Base-by-base conservation (phyloP, 1,140 invertebrate genomes). In the Zaprionus tsacasi region DNA sequence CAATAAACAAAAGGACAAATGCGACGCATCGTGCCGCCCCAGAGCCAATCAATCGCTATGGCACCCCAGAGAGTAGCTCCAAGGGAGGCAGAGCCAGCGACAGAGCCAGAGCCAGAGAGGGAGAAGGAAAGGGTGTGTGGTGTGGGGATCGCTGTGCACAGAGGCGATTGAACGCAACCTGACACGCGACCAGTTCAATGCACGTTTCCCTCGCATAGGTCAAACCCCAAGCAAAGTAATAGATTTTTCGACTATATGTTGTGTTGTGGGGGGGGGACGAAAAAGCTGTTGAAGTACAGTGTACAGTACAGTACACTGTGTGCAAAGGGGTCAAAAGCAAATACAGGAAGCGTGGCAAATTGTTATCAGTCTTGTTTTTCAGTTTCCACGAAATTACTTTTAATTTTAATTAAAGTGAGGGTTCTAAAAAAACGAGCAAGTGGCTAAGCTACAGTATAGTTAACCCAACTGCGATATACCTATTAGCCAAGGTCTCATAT, bases 1-100 rank as follows among this genome's bases (percentile, higher is more conserved):
- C 78, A 83, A 88, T 88, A 88, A 88, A 88, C 83, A 88, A 88
- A 89, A 78, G 85, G 83, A 88, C 81, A 89, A 88, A 83, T 78
- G 83, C 85, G 81, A 76, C 70, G 78, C 85, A 82, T 77, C 80
- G 83, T 70, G 66, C 71, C 73, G 83, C 82, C 82, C 82, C 88
- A 87, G 58, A 91, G 87, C 82, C 87, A 91, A 91, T 91, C 87
- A 91, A 91, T 91, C 82, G 88, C 89, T 91, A 91, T 91, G 80
- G 87, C 80, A 82, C 87, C 83, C 87, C 55, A 76, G 87, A 65
- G 77, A 76, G 38, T 50, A 60, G 56, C 64, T 66, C 21, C 21
- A 6, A 30, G 27, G 27, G 27, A 25, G 45, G 45, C 45, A 25
- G 3, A 35, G 21, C 21, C 21, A 21, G 2, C 21, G 33, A 8